Evolutionary conservation across 2,113 vertebrate species (phyloP), one percentile per base, ranked within the genome.

Genomic region (Phalacrocorax brasilianus): DNA sequence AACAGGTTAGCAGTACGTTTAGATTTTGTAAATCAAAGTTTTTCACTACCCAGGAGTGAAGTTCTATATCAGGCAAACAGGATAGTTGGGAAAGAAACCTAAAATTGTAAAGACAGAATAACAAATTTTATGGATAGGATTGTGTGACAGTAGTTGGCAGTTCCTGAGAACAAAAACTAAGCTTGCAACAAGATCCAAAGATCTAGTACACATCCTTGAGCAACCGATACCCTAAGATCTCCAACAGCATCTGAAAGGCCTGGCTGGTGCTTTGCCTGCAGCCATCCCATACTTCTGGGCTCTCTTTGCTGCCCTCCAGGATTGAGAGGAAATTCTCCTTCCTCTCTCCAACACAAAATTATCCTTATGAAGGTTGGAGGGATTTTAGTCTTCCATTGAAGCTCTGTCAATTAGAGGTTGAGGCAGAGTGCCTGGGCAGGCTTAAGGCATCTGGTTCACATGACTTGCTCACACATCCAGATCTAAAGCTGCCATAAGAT

Each of bases 211-310:
- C n/a, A 24, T 68, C 70, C 45, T 45, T 9, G 15, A 53, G 70
- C 55, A 5, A n/a, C 0, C 6, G 71, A 7, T 24, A 45, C 4
- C 71, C 53, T 1, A 5, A 47, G 28, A 26, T 7, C 19, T 26
- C 44, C 68, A 50, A 13, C 4, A 32, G 45, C 70, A 11, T 10
- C 16, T 45, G 45, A 11, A 89, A 75, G 33, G 45, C 11, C 52
- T 15, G 27, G 35, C 67, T 52, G 61, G 27, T 1, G 1, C 55
- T 40, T 40, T 53, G 28, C 62, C 21, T 14, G 33, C 23, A 24
- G 53, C 62, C 30, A 38, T 17, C 66, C n/a, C 23, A 6, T 6
- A 45, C 27, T 47, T 61, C 40, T n/a, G 47, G 55, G 47, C 28
- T 62, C 55, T 33, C 14, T 59, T 18, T 35, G 26, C 6, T 38